Evolutionary conservation across 1,140 invertebrate genomes (phyloP).

Genomic region (Stratiolaelaps scimitus): DNA sequence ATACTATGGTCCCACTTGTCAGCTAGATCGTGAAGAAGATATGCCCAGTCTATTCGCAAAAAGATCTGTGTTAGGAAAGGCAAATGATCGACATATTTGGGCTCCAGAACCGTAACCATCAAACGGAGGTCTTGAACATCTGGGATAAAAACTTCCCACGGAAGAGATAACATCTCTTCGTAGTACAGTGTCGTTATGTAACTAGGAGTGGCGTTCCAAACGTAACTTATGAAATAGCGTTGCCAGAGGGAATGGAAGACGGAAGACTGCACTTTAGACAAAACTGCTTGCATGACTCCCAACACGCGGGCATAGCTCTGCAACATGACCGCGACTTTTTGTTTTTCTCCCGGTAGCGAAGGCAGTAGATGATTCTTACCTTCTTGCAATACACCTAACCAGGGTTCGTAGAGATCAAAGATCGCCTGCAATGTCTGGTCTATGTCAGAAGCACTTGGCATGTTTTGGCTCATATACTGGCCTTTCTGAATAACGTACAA

Average conservation of each 20-base stretch:
- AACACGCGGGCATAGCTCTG: not conserved
- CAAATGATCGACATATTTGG: constrained; percentile 20
- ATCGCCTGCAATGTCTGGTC: constrained; percentile 23
- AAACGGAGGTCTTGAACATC: not conserved
- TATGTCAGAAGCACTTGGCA: constrained; percentile 27
- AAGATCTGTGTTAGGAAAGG: constrained; percentile 8
- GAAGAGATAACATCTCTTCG: constrained; percentile 10
- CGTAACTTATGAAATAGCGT: constrained; percentile 25
- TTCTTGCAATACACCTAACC: constrained; percentile 10
- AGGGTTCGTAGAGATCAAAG: constrained; percentile 28
- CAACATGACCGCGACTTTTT: constrained; percentile 11
- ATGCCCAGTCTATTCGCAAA: constrained; percentile 1
- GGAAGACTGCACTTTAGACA: not conserved
- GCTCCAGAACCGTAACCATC: constrained; percentile 1
- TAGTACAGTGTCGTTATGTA: constrained; percentile 14
- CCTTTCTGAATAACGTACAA: constrained; percentile 17
- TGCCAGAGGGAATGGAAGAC: constrained; percentile 17
- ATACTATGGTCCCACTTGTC: not conserved
- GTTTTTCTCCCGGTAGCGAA: constrained; percentile 16
- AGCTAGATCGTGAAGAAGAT: not conserved
- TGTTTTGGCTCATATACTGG: not conserved
- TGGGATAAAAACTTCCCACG: constrained; percentile 14
- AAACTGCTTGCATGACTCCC: not conserved
- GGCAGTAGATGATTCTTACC: not conserved
- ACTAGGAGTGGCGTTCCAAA: constrained; percentile 4